Percentiles rank a stretch among this genome's conserved stretches.
Conservation (phyloP, 2,113 vertebrate species). For the Festucalex cinctus region DNA sequence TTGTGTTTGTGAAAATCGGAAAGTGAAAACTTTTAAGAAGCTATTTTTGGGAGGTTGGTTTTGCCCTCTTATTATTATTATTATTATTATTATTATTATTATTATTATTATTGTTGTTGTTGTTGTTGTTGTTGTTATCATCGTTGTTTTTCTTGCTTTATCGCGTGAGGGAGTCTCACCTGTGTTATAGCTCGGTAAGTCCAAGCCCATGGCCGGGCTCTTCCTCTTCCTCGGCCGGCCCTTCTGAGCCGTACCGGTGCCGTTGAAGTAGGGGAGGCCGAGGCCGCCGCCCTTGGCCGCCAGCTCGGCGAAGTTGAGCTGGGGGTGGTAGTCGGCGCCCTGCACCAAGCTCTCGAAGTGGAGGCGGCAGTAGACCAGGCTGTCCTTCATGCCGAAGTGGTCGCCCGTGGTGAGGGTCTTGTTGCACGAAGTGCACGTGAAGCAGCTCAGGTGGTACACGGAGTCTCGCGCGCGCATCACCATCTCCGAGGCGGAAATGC, state of each 20-base stretch:
- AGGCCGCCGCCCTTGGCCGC: conserved; percentile 89
- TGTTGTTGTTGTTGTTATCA: no score
- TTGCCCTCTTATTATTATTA: not conserved
- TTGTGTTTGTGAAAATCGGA: not conserved
- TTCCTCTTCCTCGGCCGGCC: conserved; percentile 96
- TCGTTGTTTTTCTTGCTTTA: not conserved
- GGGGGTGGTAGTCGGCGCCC: conserved; percentile 85
- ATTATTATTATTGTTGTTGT: no score
- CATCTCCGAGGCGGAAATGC: conserved; percentile 98
- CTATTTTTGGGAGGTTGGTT: not conserved
- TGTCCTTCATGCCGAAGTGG: conserved; percentile 99
- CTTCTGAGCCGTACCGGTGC: conserved; percentile 92
- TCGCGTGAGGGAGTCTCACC: conserved; percentile 71
- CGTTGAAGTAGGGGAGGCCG: conserved; percentile 92
- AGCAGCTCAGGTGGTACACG: conserved; percentile 98
- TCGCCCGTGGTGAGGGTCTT: conserved; percentile 96
- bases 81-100: no score
- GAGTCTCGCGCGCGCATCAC: conserved; percentile 98
- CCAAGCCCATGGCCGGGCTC: conserved; percentile 92
- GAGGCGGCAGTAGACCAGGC: conserved; percentile 93
- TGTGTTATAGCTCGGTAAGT: conserved; percentile 92
- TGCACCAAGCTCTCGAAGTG: conserved; percentile 97
- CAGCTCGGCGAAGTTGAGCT: conserved; percentile 94
- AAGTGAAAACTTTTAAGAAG: not conserved
- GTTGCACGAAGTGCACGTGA: conserved; percentile 98